phyloP scores from a whole-genome alignment of 2,888 invertebrate species.

The Sesamia inferens region DNA sequence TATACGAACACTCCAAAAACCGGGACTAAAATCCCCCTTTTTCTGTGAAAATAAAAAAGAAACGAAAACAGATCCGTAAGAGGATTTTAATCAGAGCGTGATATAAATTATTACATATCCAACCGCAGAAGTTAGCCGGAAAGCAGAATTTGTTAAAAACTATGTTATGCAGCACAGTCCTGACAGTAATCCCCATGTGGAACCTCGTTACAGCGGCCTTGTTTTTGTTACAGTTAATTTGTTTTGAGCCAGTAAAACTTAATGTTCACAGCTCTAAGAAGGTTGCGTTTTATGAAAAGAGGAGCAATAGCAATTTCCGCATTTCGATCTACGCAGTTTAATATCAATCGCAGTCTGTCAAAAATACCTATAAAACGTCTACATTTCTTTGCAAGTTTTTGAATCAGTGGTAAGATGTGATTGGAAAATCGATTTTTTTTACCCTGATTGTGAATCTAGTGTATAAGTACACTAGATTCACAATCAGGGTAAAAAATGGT shows the following conservation, averaged over 20 bases:
- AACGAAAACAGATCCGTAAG: conserved; percentile 7
- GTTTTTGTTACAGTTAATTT: conserved; percentile 38
- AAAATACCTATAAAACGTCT: too few relatives aligned
- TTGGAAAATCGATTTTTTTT: too few relatives aligned
- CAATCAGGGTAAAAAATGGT: too few relatives aligned
- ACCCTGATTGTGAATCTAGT: too few relatives aligned
- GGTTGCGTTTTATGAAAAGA: neutral
- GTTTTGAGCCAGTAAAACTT: conserved; percentile 14
- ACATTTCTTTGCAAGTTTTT: too few relatives aligned
- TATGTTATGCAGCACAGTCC: conserved; percentile 31
- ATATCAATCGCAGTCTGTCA: too few relatives aligned
- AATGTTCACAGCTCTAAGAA: neutral
- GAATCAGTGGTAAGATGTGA: too few relatives aligned
- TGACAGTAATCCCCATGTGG: conserved; percentile 31
- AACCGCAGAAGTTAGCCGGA: conserved; percentile 33
- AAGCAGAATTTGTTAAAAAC: conserved; percentile 45
- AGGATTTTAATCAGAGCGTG: conserved; percentile 43
- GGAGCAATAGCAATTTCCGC: too few relatives aligned
- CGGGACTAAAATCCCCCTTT: neutral
- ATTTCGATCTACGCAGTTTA: too few relatives aligned
- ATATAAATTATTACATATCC: conserved; percentile 54
- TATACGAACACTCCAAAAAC: too few relatives aligned
- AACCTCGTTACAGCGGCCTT: conserved; percentile 41
- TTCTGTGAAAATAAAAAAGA: conserved; percentile 15
- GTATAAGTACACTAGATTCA: too few relatives aligned